These are phyloP conservation scores for Lucilia sericata DNA, from an alignment of 1,140 invertebrate genomes.

Conservation along the genomic window DNA sequence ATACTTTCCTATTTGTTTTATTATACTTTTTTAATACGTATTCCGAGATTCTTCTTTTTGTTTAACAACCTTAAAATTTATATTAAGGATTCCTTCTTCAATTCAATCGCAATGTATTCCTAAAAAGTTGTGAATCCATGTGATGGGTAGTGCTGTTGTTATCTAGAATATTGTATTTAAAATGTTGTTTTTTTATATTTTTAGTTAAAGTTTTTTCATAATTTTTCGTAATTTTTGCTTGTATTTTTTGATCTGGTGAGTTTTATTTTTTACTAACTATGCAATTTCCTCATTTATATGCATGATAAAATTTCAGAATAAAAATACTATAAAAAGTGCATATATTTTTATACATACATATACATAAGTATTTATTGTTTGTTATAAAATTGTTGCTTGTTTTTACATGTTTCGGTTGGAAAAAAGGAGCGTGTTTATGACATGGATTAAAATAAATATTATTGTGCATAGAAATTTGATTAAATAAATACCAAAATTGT, in stretches of 20 bases:
- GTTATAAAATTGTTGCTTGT: neutral
- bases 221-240: neutral
- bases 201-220: neutral
- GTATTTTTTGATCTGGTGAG: neutral
- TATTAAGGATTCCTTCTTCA: too few relatives aligned
- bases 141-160: neutral
- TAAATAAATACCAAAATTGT: constrained; percentile 13
- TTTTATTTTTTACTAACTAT: neutral
- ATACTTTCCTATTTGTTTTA: too few relatives aligned
- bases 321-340: neutral
- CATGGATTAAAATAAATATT: constrained; percentile 21
- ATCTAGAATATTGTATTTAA: neutral
- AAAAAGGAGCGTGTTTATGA: constrained; percentile 19
- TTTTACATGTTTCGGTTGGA: constrained; percentile 10
- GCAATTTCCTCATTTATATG: constrained; percentile 11
- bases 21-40: too few relatives aligned
- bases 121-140: too few relatives aligned
- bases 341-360: too few relatives aligned
- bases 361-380: neutral
- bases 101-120: too few relatives aligned
- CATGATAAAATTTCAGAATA: neutral
- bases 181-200: neutral
- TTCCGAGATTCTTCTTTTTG: too few relatives aligned
- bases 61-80: too few relatives aligned
- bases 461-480: constrained; percentile 24